Conservation (phyloP, 2,888 invertebrate species). For the Lasioglossum malachurum region DNA sequence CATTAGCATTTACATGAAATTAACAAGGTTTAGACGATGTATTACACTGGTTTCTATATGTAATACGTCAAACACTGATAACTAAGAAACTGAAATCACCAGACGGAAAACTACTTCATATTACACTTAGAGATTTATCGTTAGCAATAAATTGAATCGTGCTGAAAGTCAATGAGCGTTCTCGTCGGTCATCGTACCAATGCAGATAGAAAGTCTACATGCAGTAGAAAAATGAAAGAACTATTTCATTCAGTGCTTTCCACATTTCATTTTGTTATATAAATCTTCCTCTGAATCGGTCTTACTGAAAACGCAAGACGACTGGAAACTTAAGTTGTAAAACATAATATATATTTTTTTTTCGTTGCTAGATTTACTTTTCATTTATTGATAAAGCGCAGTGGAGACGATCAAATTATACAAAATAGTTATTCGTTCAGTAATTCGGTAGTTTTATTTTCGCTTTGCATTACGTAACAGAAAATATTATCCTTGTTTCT, state of each 20-base stretch:
- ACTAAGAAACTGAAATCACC: conserved; percentile 9
- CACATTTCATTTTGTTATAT: background rate
- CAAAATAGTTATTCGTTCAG: background rate
- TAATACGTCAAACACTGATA: background rate
- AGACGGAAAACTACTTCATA: conserved; percentile 7
- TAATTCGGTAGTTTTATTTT: background rate
- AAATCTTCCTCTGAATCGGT: background rate
- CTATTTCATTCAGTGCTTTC: conserved; percentile 15
- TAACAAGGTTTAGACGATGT: conserved; percentile 8
- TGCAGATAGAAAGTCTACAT: background rate
- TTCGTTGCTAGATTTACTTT: background rate
- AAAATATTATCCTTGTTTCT: background rate
- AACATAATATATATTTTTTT: background rate
- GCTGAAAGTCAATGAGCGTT: conserved; percentile 29
- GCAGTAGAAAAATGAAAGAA: conserved; percentile 3
- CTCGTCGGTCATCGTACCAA: conserved; percentile 31
- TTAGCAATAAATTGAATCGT: conserved; percentile 19
- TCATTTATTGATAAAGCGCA: too few relatives aligned
- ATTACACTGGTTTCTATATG: conserved; percentile 4
- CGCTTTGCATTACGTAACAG: background rate
- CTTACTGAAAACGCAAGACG: background rate
- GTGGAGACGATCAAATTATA: too few relatives aligned
- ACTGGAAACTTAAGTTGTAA: background rate
- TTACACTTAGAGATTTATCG: conserved; percentile 3
- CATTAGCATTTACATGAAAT: conserved; percentile 23